Percentiles rank a stretch among this genome's conserved stretches.
phyloP scores from a whole-genome alignment of 2,888 invertebrate genomes.

The Campoletis raptor region DNA sequence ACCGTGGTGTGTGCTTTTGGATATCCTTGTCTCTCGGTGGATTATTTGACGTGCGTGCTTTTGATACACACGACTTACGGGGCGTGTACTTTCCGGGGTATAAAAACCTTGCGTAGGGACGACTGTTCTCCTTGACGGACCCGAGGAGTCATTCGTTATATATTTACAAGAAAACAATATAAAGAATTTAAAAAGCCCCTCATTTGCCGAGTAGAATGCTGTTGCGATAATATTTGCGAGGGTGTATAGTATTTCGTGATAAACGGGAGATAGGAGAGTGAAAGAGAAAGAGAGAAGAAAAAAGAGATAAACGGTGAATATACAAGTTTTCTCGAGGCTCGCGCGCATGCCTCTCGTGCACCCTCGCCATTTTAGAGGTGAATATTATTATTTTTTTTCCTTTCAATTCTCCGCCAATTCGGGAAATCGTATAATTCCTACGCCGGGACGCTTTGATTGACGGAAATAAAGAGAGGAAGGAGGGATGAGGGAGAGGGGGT shows the following conservation, averaged over 20 bases:
- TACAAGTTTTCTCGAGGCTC: slow-evolving; percentile 66
- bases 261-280: slow-evolving; percentile 36
- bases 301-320: slow-evolving; percentile 62
- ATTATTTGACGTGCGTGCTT: slow-evolving; percentile 67
- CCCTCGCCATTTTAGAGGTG: slow-evolving; percentile 84
- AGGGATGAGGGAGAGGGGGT: background rate
- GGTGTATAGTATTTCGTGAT: slow-evolving; percentile 48
- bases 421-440: slow-evolving; percentile 5
- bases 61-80: slow-evolving; percentile 70
- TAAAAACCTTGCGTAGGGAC: slow-evolving; percentile 61
- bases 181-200: background rate
- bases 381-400: slow-evolving; percentile 76
- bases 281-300: slow-evolving; percentile 32
- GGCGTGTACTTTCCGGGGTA: slow-evolving; percentile 82
- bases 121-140: slow-evolving; percentile 66
- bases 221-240: slow-evolving; percentile 53
- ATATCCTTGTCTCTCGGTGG: slow-evolving; percentile 34
- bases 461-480: background rate
- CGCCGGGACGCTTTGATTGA: slow-evolving; percentile 19
- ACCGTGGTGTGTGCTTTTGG: slow-evolving; percentile 42
- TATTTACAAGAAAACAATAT: slow-evolving; percentile 36
- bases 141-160: slow-evolving; percentile 30
- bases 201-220: slow-evolving; percentile 51
- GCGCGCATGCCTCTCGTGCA: slow-evolving; percentile 76
- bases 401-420: slow-evolving; percentile 38